These are phyloP conservation scores for Loripinus fragilis DNA, from an alignment of 2,888 invertebrate genomes.

Conservation along the genomic window DNA sequence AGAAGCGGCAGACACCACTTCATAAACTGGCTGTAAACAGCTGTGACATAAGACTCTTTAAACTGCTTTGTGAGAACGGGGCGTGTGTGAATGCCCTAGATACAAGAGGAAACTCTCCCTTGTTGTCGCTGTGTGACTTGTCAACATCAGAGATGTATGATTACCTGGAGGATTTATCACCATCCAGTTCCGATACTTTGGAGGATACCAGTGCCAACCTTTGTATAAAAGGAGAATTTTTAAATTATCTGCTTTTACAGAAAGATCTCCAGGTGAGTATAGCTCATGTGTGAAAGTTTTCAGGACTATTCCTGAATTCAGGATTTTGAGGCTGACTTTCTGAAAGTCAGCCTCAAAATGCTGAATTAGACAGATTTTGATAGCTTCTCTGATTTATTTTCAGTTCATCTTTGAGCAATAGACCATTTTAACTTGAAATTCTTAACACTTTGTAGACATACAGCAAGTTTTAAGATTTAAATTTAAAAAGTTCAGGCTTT, in stretches of 20 bases:
- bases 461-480: too few relatives aligned
- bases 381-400: too few relatives aligned
- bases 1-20: conserved; percentile 69
- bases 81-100: conserved; percentile 73
- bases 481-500: too few relatives aligned
- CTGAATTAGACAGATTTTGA: too few relatives aligned
- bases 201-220: conserved; percentile 65
- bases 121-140: conserved; percentile 74
- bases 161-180: conserved; percentile 70
- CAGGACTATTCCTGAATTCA: too few relatives aligned
- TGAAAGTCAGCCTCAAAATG: too few relatives aligned
- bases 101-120: conserved; percentile 72
- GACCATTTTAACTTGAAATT: too few relatives aligned
- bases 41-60: conserved; percentile 67
- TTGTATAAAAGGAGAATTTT: conserved; percentile 69
- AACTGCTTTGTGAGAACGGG: conserved; percentile 74
- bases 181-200: conserved; percentile 68
- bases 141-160: conserved; percentile 68
- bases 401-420: too few relatives aligned
- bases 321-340: too few relatives aligned
- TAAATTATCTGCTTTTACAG: conserved; percentile 66
- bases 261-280: conserved; percentile 71
- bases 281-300: too few relatives aligned
- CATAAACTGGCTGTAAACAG: conserved; percentile 71
- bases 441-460: too few relatives aligned